Evolutionary conservation across 2,888 invertebrate species (phyloP).

Genomic region (Leptinotarsa haldemani): DNA sequence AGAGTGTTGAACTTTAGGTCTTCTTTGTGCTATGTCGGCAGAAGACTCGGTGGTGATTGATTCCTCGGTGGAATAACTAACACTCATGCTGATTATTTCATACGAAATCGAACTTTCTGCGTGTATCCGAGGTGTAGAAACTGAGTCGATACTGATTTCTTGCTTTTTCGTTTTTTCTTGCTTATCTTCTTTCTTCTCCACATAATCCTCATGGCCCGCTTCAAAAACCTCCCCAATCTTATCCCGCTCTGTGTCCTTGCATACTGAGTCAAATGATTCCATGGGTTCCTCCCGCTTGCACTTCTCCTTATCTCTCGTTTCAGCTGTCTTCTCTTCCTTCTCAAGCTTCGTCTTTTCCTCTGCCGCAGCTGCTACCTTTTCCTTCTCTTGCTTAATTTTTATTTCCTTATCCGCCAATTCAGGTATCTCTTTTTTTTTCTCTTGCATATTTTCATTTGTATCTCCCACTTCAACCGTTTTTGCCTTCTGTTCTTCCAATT

Average conservation of each 20-base stretch:
- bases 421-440: background rate
- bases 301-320: background rate
- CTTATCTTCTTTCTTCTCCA: background rate
- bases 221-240: background rate
- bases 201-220: background rate
- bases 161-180: background rate
- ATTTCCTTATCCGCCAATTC: background rate
- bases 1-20: no score
- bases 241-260: background rate
- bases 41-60: background rate
- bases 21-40: background rate
- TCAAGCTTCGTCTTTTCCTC: background rate
- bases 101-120: constrained; percentile 13
- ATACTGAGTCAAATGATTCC: background rate
- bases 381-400: background rate
- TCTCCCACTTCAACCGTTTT: background rate
- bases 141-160: background rate
- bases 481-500: background rate
- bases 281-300: background rate
- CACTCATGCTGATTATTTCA: constrained; percentile 38
- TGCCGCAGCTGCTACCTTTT: background rate
- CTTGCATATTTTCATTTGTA: no score
- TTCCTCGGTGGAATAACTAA: constrained; percentile 41
- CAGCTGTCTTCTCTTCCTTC: background rate
- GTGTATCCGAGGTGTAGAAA: background rate